These are phyloP conservation scores for Andricus grossulariae DNA, from an alignment of 1,140 invertebrate genomes.

Conservation along the genomic window DNA sequence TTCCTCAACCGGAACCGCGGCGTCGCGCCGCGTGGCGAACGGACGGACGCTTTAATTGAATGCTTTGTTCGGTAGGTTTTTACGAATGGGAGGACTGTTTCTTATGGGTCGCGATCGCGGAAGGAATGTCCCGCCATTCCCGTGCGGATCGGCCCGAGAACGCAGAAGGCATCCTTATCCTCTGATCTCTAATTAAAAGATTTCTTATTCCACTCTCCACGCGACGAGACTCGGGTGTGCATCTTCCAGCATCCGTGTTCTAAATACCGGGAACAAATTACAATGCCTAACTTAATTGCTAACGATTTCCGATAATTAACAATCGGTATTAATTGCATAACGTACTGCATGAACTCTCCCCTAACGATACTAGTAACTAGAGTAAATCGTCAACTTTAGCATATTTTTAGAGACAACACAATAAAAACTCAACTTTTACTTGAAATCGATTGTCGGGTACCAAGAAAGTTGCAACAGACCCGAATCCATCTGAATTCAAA, in stretches of 20 bases:
- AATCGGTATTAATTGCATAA: too few species aligned
- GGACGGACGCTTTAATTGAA: slow-evolving; percentile 47
- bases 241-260: not conserved
- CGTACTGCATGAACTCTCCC: too few species aligned
- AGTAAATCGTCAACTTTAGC: too few species aligned
- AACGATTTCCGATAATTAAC: not conserved
- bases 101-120: slow-evolving; percentile 34
- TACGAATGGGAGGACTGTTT: slow-evolving; percentile 28
- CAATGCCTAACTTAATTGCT: slow-evolving; percentile 6
- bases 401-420: too few species aligned
- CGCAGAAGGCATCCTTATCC: slow-evolving; percentile 42
- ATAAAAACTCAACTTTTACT: too few species aligned
- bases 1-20: slow-evolving; percentile 31
- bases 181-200: slow-evolving; percentile 60
- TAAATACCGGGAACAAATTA: slow-evolving; percentile 14
- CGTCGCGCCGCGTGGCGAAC: not conserved
- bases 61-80: slow-evolving; percentile 47
- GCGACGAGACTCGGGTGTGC: not conserved
- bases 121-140: slow-evolving; percentile 40
- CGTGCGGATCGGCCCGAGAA: not conserved
- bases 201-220: slow-evolving; percentile 43
- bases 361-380: too few species aligned
- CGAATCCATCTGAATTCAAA: too few species aligned
- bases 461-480: too few species aligned
- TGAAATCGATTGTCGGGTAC: too few species aligned